These are phyloP conservation scores for Tragopan temminckii DNA, from an alignment of 2,797 vertebrate species.

Conservation along the genomic window DNA sequence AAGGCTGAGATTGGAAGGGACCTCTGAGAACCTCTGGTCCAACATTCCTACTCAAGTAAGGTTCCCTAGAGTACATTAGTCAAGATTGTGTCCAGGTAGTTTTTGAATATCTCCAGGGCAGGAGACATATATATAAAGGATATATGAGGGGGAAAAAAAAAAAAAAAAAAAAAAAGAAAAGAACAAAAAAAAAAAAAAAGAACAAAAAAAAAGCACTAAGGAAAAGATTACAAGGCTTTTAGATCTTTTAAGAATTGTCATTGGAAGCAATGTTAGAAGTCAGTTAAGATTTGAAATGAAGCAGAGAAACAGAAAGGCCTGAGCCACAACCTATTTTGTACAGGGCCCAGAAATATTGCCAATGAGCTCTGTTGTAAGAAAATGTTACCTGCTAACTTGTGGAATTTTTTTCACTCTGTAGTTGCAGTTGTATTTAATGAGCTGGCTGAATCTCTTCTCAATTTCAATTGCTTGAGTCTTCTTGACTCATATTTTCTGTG, in stretches of 20 bases:
- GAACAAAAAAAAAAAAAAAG: fast-evolving
- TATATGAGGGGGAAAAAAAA: not conserved
- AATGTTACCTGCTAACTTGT: not conserved
- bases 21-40: too few species aligned
- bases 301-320: not conserved
- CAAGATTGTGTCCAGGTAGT: not conserved
- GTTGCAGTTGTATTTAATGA: not conserved
- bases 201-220: fast-evolving
- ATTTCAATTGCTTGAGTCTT: not conserved
- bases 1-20: not conserved
- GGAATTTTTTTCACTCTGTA: not conserved
- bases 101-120: too few species aligned
- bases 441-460: not conserved
- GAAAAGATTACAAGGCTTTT: not conserved
- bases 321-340: not conserved
- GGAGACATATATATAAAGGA: too few species aligned
- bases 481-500: not conserved
- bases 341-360: not conserved
- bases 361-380: not conserved
- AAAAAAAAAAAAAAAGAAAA: fast-evolving
- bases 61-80: not conserved
- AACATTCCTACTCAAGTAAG: not conserved
- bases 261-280: not conserved
- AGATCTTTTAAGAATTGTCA: not conserved
- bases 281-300: not conserved